Evolutionary conservation across 2,888 invertebrate genomes (phyloP).

Genomic region (Philhelius pedissequus): DNA sequence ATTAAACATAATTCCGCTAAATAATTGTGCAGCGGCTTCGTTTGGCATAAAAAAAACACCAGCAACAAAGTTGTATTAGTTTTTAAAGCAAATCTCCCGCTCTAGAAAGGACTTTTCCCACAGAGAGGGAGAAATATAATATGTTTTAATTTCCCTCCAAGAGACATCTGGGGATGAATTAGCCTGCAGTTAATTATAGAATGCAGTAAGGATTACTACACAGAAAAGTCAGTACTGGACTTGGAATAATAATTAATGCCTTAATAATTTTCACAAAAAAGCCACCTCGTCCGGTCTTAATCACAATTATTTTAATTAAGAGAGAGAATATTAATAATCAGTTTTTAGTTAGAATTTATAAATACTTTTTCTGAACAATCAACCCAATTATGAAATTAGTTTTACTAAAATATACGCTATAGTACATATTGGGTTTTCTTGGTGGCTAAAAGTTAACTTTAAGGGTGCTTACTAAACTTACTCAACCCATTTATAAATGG

Average conservation of each 20-base stretch:
- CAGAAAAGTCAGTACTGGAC: neutral
- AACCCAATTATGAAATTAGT: too few species aligned
- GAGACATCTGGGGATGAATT: constrained; percentile 38
- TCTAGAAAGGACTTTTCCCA: neutral
- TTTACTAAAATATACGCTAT: too few species aligned
- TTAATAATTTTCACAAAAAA: neutral
- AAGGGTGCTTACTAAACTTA: too few species aligned
- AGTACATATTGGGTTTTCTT: too few species aligned
- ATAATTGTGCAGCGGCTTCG: constrained; percentile 52
- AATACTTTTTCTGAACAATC: too few species aligned
- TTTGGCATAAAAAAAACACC: neutral
- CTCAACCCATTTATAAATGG: too few species aligned
- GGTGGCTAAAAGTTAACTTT: too few species aligned
- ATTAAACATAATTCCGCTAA: constrained; percentile 57
- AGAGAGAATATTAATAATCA: too few species aligned
- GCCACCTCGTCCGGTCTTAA: too few species aligned
- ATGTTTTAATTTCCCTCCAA: neutral
- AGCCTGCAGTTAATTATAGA: constrained; percentile 55
- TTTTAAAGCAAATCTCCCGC: constrained; percentile 11
- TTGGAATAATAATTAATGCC: neutral
- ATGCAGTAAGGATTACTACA: constrained; percentile 25
- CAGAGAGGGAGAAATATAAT: neutral
- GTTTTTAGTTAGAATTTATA: too few species aligned
- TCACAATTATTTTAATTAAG: too few species aligned
- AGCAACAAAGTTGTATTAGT: constrained; percentile 28